Percentiles rank a stretch among this genome's conserved stretches.
Conservation (phyloP, 2,797 vertebrate species). For the Furcifer pardalis region DNA sequence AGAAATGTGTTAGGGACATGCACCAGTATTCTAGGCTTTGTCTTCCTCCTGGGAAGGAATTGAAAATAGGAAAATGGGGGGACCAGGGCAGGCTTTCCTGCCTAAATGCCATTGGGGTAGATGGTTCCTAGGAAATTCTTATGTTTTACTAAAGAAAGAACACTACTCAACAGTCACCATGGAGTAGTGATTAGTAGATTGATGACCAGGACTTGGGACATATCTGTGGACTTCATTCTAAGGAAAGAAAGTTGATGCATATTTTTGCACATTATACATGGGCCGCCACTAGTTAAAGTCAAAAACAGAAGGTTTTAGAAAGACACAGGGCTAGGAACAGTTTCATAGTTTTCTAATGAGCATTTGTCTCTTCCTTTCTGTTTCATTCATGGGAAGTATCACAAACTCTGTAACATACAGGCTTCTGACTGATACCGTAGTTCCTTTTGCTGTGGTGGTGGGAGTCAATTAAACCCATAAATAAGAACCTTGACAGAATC, state of each 20-base stretch:
- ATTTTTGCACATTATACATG: neutral
- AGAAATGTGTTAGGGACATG: neutral
- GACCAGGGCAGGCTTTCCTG: neutral
- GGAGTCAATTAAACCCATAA: neutral
- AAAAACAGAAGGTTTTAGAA: neutral
- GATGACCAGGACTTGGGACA: too few relatives aligned
- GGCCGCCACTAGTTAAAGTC: neutral
- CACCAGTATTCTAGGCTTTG: neutral
- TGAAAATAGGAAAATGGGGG: neutral
- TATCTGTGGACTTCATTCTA: neutral
- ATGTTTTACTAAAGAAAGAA: neutral
- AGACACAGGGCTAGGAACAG: too few relatives aligned
- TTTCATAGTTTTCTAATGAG: neutral
- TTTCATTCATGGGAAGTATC: neutral
- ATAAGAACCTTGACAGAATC: neutral
- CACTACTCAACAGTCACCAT: too few relatives aligned
- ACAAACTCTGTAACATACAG: neutral
- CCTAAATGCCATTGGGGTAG: neutral
- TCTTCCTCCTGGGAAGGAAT: neutral
- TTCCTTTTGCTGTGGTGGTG: too few relatives aligned
- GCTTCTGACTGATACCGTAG: neutral
- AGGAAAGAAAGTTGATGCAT: neutral
- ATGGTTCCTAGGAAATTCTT: neutral
- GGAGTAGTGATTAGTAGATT: too few relatives aligned
- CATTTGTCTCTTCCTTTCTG: neutral